A percentile compares a stretch with the other conserved stretches of the same genome.
Evolutionary conservation across 2,113 vertebrate genomes (phyloP).

Genomic region (Genyomyrus donnyi): DNA sequence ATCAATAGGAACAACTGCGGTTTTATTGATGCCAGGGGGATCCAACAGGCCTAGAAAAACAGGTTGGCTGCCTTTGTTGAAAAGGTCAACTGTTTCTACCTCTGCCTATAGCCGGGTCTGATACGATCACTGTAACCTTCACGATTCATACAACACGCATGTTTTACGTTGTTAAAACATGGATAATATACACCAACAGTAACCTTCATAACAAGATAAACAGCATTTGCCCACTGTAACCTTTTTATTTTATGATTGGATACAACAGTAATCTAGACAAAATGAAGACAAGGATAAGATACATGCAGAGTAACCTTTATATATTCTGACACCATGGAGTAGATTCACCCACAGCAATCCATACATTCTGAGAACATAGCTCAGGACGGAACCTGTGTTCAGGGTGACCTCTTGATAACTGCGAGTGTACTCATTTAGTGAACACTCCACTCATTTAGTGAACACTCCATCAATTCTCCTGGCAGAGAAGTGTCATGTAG

Average conservation of each 20-base stretch:
- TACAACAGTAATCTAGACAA: not conserved
- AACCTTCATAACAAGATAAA: not conserved
- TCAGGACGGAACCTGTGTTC: not conserved
- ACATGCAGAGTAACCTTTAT: not conserved
- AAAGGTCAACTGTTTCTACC: not conserved
- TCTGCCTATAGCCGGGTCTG: not conserved
- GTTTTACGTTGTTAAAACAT: not conserved
- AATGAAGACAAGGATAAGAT: not conserved
- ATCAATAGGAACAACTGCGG: not conserved
- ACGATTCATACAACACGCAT: not conserved
- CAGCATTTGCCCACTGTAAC: not conserved
- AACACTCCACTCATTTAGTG: not conserved
- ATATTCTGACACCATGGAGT: not conserved
- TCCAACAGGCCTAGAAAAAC: not conserved
- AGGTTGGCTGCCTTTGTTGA: not conserved
- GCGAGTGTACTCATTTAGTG: not conserved
- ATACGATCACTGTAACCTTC: not conserved
- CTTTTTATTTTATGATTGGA: not conserved
- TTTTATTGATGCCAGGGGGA: not conserved
- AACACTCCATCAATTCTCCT: not conserved
- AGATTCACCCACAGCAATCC: not conserved
- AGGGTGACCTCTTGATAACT: not conserved
- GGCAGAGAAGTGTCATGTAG: not conserved
- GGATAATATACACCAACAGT: not conserved
- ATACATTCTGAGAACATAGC: not conserved